phyloP scores from a whole-genome alignment of 2,113 vertebrate species.

The Egretta garzetta region DNA sequence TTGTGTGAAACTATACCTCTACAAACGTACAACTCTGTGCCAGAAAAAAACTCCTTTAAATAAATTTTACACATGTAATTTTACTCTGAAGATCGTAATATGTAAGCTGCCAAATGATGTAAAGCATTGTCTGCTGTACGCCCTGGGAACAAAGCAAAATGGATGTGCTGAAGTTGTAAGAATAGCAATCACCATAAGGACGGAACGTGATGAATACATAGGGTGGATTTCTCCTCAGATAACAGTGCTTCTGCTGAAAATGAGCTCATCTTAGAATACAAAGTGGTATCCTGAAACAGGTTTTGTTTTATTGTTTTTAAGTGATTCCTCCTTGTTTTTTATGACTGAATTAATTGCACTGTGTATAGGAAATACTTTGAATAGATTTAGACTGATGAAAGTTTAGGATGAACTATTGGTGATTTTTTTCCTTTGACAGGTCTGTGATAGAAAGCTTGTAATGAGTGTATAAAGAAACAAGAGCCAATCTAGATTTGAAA shows the following conservation, averaged over 20 bases:
- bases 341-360: not conserved
- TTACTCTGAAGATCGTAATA: not conserved
- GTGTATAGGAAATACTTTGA: not conserved
- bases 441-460: not conserved
- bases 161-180: not conserved
- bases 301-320: not conserved
- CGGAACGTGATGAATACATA: not conserved
- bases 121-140: not conserved
- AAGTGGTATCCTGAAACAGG: not conserved
- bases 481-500: not conserved
- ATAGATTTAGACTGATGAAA: not conserved
- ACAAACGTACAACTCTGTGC: not conserved
- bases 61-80: not conserved
- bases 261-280: not conserved
- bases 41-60: not conserved
- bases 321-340: not conserved
- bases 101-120: not conserved
- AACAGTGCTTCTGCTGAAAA: not conserved
- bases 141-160: not conserved
- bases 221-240: not conserved
- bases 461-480: not conserved
- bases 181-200: not conserved
- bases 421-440: not conserved
- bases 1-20: not conserved
- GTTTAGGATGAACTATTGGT: not conserved